A percentile compares a stretch with the other conserved stretches of the same genome.
These are phyloP conservation scores for Nothobranchius kuhntae DNA, from an alignment of 2,113 vertebrate species.

Conservation along the genomic window DNA sequence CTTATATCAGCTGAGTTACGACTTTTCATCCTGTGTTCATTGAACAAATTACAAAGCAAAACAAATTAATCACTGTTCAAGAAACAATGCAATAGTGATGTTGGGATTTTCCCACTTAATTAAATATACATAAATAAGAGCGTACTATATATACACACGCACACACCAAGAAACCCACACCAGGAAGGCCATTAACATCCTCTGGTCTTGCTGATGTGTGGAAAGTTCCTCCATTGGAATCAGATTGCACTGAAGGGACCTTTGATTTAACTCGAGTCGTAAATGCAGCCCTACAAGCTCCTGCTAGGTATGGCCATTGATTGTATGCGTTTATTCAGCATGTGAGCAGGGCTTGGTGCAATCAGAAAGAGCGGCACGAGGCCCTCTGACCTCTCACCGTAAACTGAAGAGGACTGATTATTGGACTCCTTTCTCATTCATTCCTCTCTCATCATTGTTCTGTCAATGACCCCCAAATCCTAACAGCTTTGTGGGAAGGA, in stretches of 20 bases:
- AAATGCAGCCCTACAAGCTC: slow-evolving; percentile 51
- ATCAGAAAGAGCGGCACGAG: slow-evolving; percentile 57
- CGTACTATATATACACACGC: not conserved
- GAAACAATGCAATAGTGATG: slow-evolving; percentile 19
- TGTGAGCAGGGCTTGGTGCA: slow-evolving; percentile 40
- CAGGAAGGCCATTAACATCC: slow-evolving; percentile 46
- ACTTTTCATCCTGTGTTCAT: slow-evolving; percentile 39
- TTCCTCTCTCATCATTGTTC: slow-evolving; percentile 69
- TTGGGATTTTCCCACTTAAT: slow-evolving; percentile 37
- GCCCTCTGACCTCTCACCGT: slow-evolving; percentile 45
- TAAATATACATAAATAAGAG: slow-evolving; percentile 33
- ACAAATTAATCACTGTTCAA: slow-evolving; percentile 42
- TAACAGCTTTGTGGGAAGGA: slow-evolving; percentile 49
- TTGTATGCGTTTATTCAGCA: slow-evolving; percentile 56
- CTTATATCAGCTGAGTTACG: not conserved
- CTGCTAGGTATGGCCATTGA: slow-evolving; percentile 58
- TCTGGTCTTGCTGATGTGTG: slow-evolving; percentile 37
- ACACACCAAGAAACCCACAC: not conserved
- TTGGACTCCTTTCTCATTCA: slow-evolving; percentile 65
- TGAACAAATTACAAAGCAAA: slow-evolving; percentile 39
- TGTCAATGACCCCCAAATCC: slow-evolving; percentile 54
- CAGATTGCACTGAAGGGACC: slow-evolving; percentile 56
- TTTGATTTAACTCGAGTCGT: slow-evolving; percentile 67
- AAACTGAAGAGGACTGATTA: slow-evolving; percentile 54
- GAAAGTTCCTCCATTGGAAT: slow-evolving; percentile 45